Percentiles rank a stretch among this genome's conserved stretches.
phyloP scores from a whole-genome alignment of 2,888 invertebrate species.

The Hedya salicella region DNA sequence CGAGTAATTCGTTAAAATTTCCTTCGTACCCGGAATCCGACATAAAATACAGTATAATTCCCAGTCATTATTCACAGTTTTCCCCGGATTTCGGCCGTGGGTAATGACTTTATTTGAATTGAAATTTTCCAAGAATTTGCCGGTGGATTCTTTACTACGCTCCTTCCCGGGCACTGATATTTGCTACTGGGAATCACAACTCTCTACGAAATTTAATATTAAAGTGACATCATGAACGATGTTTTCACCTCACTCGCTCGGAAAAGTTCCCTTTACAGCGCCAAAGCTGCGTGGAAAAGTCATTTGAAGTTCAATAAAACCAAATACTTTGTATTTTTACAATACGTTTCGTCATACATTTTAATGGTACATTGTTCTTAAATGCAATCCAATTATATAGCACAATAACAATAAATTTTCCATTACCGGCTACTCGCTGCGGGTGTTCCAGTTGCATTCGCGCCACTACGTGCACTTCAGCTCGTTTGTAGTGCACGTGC shows the following conservation, averaged over 20 bases:
- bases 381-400: no score
- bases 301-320: not conserved
- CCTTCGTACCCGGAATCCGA: conserved; percentile 50
- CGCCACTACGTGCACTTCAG: no score
- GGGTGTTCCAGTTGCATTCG: no score
- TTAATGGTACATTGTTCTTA: no score
- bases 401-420: no score
- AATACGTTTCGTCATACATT: no score
- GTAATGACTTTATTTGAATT: conserved; percentile 70
- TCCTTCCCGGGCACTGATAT: conserved; percentile 3
- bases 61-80: conserved; percentile 73
- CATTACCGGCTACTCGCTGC: no score
- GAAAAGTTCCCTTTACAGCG: no score
- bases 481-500: no score
- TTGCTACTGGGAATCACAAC: conserved; percentile 18
- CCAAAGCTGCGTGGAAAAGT: not conserved
- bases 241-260: not conserved
- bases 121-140: conserved; percentile 60
- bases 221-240: conserved; percentile 28
- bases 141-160: conserved; percentile 37
- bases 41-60: conserved; percentile 74
- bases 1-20: conserved; percentile 69
- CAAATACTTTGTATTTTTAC: no score
- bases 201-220: conserved; percentile 18
- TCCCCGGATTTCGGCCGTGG: conserved; percentile 61